Base-by-base conservation (phyloP, 2,888 invertebrate genomes). In the Phyllotreta cruciferae region DNA sequence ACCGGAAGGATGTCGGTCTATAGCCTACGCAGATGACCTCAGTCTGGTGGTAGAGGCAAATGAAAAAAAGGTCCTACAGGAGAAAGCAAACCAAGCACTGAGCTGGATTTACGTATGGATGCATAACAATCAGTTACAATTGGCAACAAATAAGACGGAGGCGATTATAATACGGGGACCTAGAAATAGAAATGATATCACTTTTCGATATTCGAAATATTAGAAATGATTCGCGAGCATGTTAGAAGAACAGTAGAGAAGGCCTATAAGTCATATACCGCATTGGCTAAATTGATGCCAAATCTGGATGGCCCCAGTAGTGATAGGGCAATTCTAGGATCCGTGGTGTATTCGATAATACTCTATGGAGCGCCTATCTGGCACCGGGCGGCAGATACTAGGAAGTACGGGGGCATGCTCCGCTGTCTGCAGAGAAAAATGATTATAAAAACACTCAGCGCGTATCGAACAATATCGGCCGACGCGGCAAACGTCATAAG, bases 221-320 rank as follows among this genome's bases (percentile, higher is more conserved):
- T n/a, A n/a, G n/a, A n/a, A n/a, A n/a, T n/a, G n/a, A n/a, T 5
- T 11, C 10, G 10, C 7, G 2, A 11, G 44, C 11, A 11, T 6
- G 6, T 6, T 44, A 11, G 44, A 14, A 5, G 44, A 6, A 8
- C 1, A n/a, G 3, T 44, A 8, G 44, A 44, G 7, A 6, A 44
- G 3, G 11, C 4, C 10, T n/a, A n/a, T n/a, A n/a, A n/a, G n/a
- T 3, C 44, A 11, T 10, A 11, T 6, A 3, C 44, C 14, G 13
- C 1, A 44, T 1, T 49, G 9, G 2, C 8, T 8, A 52, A 44
- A 11, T 3, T 60, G 1, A 41, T 60, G 50, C 58, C 58, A 4
- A 58, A 37, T 11, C 11, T 58, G 6, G 58, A 52, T 1, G 58
- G 41, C 0, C 60, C 60, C 1, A 41, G 44, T 1, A 53, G 38